phyloP scores from a whole-genome alignment of 2,113 vertebrate genomes.

The Delphinus delphis region DNA sequence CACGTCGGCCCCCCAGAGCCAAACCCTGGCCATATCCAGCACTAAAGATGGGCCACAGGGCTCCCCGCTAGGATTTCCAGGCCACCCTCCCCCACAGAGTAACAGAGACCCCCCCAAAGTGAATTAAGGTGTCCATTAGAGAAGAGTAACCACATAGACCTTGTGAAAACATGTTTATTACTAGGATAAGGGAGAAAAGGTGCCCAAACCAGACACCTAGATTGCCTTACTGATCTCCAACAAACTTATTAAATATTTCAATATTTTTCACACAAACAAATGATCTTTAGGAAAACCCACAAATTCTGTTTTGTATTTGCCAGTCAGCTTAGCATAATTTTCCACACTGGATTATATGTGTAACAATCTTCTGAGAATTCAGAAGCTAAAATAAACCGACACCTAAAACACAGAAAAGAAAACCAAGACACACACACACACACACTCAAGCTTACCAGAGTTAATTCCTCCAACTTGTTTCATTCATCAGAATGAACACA shows the following conservation, averaged over 20 bases:
- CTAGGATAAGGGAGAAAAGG: not conserved
- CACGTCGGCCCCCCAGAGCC: accelerated
- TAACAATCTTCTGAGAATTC: not conserved
- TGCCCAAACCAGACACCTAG: not conserved
- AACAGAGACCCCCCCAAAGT: not conserved
- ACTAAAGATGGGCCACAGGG: not conserved
- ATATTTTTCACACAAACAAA: not conserved
- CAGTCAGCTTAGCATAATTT: not conserved
- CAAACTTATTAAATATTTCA: not conserved
- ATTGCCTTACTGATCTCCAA: not conserved
- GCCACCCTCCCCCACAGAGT: not conserved
- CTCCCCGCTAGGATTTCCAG: not conserved
- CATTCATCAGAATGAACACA: not conserved
- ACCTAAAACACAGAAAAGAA: not conserved
- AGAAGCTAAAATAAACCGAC: not conserved
- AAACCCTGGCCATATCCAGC: not conserved
- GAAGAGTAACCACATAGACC: accelerated
- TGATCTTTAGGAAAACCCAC: not conserved
- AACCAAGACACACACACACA: not conserved
- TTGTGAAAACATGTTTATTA: not conserved
- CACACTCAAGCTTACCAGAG: not conserved
- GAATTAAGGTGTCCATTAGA: not conserved
- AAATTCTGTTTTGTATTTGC: not conserved
- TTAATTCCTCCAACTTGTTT: not conserved
- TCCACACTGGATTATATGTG: not conserved